Evolutionary conservation across 2,113 vertebrate species (phyloP), one percentile per base, ranked within the genome.

Genomic region (Toxotes jaculatrix): DNA sequence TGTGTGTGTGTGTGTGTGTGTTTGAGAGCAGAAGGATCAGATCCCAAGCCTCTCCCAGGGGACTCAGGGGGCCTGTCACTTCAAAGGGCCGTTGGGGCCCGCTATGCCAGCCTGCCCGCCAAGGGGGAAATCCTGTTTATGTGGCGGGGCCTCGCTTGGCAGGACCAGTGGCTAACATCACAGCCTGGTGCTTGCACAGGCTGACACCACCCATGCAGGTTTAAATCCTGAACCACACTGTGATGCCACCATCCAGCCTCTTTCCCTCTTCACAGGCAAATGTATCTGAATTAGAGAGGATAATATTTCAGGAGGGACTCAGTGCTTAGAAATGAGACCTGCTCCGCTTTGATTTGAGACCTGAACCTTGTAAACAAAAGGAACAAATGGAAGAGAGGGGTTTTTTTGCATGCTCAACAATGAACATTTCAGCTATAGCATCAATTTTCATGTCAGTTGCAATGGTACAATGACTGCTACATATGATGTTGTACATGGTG

Each of bases 91-190:
- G 14, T 6, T 31, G 85, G 77, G 81, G 69, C 67, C 80, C 32
- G 40, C 68, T 2, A 53, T 77, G 88, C 86, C 87, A 88, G 83
- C 70, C 70, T 71, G 71, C 79, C 80, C 62, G 84, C 87, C 87
- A 84, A 85, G 77, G 87, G 83, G 90, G 84, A 86, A 90, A 92
- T 93, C 91, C 92, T 89, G 87, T 90, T 92, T 87, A 88, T 87
- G 68, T 83, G 76, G 83, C 32, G n/a, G 70, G 71, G 79, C 66
- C 66, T 79, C 16, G 68, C 72, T 88, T 90, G 88, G 91, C 89
- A 89, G 73, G 67, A 83, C 65, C 55, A 42, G 67, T 10, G 68
- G 83, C 87, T 88, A 87, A 92, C 85, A 84, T 80, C 71, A 49
- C 65, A 76, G 68, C 72, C 84, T 90, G 88, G 89, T 84, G 40